phyloP scores from a whole-genome alignment of 2,888 invertebrate genomes.

The Willowsia nigromaculata region DNA sequence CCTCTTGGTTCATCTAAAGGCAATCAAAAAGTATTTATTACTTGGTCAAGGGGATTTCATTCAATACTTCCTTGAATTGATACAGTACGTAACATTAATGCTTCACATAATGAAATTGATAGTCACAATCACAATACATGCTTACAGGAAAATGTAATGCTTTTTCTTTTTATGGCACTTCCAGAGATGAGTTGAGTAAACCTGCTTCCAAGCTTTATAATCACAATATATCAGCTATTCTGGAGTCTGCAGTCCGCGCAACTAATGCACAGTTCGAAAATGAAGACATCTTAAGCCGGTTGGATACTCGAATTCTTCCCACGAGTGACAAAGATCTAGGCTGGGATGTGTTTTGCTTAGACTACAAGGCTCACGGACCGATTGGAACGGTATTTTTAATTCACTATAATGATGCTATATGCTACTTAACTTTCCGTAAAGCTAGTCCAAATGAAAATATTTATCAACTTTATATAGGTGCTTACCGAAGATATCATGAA shows the following conservation, averaged over 20 bases:
- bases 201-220: slow-evolving; percentile 91
- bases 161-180: slow-evolving; percentile 72
- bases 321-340: slow-evolving; percentile 87
- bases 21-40: slow-evolving; percentile 93
- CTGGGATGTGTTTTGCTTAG: slow-evolving; percentile 94
- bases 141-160: too few species aligned
- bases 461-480: slow-evolving; percentile 80
- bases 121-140: too few species aligned
- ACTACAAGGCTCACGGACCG: slow-evolving; percentile 93
- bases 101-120: too few species aligned
- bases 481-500: slow-evolving; percentile 84
- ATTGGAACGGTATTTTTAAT: slow-evolving; percentile 89
- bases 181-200: slow-evolving; percentile 92
- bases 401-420: background rate
- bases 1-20: slow-evolving; percentile 93
- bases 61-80: slow-evolving; percentile 93
- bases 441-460: slow-evolving; percentile 27
- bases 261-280: slow-evolving; percentile 97
- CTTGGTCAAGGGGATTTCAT: slow-evolving; percentile 98
- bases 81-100: slow-evolving; percentile 89
- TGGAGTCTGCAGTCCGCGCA: slow-evolving; percentile 92
- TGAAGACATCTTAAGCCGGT: slow-evolving; percentile 91
- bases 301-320: slow-evolving; percentile 89
- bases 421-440: background rate
- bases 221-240: slow-evolving; percentile 91